phyloP scores from a whole-genome alignment of 2,113 vertebrate species.

The Mohoua ochrocephala region DNA sequence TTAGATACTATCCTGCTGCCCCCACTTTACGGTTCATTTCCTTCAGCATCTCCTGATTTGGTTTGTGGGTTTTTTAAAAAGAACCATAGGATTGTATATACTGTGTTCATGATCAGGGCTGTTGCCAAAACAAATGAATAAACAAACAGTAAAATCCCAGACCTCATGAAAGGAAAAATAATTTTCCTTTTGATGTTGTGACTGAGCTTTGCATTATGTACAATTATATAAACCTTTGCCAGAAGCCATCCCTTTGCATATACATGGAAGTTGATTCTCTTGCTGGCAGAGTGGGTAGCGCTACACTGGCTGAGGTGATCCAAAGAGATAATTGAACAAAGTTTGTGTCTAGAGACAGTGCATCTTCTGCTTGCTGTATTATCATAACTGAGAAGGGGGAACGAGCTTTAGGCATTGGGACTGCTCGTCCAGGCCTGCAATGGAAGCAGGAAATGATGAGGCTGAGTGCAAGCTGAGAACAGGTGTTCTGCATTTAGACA shows the following conservation, averaged over 20 bases:
- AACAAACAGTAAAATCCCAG: background rate
- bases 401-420: background rate
- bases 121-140: background rate
- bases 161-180: constrained; percentile 6
- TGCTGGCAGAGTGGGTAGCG: background rate
- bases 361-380: background rate
- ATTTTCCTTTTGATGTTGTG: constrained; percentile 2
- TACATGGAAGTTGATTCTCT: background rate
- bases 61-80: background rate
- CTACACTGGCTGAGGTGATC: background rate
- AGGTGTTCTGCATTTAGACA: background rate
- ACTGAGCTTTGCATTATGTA: background rate
- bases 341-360: background rate
- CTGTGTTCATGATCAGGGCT: background rate
- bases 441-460: background rate
- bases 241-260: background rate
- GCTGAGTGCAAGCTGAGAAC: background rate
- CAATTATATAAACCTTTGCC: background rate
- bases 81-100: background rate
- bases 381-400: background rate
- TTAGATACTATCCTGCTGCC: background rate
- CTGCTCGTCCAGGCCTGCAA: background rate
- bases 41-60: background rate
- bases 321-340: background rate
- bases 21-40: background rate